phyloP scores from a whole-genome alignment of 1,140 invertebrate genomes.

The Drosophila eugracilis region DNA sequence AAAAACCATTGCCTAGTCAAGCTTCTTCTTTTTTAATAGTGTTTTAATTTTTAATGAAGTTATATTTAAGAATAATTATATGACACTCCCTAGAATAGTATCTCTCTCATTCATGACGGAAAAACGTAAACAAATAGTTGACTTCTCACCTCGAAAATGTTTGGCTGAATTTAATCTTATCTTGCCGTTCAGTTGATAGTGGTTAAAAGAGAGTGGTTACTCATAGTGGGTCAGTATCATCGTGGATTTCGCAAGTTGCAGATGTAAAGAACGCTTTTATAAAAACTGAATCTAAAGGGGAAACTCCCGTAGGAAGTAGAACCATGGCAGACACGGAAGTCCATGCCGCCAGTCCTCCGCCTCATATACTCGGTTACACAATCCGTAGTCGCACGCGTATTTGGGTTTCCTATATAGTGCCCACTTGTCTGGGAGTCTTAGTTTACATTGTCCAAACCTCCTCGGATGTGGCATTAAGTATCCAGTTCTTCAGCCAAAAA shows the following conservation, averaged over 20 bases:
- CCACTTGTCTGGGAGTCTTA: conserved; percentile 83
- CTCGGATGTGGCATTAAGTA: conserved; percentile 85
- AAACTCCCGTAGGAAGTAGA: conserved; percentile 8
- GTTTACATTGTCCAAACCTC: conserved; percentile 85
- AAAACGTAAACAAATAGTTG: conserved; percentile 66
- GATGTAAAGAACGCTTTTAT: conserved; percentile 22
- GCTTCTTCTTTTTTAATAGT: background rate
- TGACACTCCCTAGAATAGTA: background rate
- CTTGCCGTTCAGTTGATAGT: conserved; percentile 18
- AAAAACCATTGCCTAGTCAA: no score
- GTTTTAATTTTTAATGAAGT: background rate
- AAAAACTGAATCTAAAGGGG: background rate
- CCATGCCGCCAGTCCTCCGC: conserved; percentile 79
- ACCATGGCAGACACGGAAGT: conserved; percentile 14
- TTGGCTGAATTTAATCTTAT: conserved; percentile 56
- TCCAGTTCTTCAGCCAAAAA: conserved; percentile 85
- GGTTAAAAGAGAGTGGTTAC: conserved; percentile 43
- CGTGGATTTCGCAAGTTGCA: conserved; percentile 53
- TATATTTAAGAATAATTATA: background rate
- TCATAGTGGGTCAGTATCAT: conserved; percentile 70
- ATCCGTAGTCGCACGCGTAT: conserved; percentile 86
- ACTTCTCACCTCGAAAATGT: conserved; percentile 24
- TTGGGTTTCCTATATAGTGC: conserved; percentile 86
- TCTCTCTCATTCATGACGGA: conserved; percentile 1
- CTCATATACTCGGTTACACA: conserved; percentile 85